A percentile compares a stretch with the other conserved stretches of the same genome.
Conservation (phyloP, 2,113 vertebrate species). For the Galemys pyrenaicus region DNA sequence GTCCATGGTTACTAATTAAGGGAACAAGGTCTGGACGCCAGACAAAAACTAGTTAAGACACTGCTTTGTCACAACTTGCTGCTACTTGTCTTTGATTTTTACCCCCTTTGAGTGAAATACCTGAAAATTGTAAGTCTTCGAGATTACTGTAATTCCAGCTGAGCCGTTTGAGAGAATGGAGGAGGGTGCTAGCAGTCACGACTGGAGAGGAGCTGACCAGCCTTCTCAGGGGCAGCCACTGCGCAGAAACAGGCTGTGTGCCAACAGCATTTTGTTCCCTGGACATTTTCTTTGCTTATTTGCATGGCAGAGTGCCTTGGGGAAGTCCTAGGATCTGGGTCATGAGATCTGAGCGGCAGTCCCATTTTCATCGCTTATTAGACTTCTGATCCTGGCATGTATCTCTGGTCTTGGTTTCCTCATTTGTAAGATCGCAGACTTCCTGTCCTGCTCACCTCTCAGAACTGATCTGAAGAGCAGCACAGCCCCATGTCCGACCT, state of each 20-base stretch:
- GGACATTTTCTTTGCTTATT: slow-evolving; percentile 21
- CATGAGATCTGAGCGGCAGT: background rate
- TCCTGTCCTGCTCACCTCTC: background rate
- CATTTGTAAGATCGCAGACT: slow-evolving; percentile 6
- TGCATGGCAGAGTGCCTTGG: rapidly evolving
- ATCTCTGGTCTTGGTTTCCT: slow-evolving; percentile 39
- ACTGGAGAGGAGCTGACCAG: background rate
- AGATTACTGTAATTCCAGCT: slow-evolving; percentile 49
- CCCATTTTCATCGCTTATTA: background rate
- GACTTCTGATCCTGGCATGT: slow-evolving; percentile 21
- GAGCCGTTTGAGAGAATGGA: slow-evolving; percentile 9
- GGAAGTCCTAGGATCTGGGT: background rate
- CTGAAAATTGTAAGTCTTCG: slow-evolving; percentile 54
- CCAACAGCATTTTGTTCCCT: background rate
- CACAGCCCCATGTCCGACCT: background rate
- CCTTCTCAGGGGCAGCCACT: background rate
- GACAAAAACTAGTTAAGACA: slow-evolving; percentile 48
- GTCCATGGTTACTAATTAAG: slow-evolving; percentile 60
- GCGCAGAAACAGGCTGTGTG: background rate
- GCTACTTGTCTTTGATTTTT: slow-evolving; percentile 32
- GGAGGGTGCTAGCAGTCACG: background rate
- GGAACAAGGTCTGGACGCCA: background rate
- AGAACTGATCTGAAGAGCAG: background rate
- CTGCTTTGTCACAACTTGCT: slow-evolving; percentile 63
- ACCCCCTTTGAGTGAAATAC: slow-evolving; percentile 54